A percentile compares a stretch with the other conserved stretches of the same genome.
Conservation (phyloP, 2,797 vertebrate species). For the Dicrostonyx torquatus region DNA sequence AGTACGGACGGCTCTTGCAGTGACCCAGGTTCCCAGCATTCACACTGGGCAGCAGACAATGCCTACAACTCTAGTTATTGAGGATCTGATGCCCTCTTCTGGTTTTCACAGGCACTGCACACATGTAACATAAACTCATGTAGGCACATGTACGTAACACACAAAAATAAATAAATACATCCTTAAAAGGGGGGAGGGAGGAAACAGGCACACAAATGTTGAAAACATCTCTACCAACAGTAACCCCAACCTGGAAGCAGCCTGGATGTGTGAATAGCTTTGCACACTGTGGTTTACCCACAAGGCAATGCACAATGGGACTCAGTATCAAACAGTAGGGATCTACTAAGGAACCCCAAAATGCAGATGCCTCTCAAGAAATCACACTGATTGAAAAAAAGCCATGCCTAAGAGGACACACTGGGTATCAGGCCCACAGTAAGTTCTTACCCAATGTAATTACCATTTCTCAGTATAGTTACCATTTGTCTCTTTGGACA, state of each 20-base stretch:
- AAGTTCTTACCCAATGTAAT: background rate
- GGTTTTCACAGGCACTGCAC: background rate
- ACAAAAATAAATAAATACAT: background rate
- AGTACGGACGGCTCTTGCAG: background rate
- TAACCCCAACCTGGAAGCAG: background rate
- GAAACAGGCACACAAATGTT: background rate
- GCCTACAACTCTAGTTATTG: background rate
- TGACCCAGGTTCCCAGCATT: no score
- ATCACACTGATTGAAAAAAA: background rate
- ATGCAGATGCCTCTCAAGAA: background rate
- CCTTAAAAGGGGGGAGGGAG: no score
- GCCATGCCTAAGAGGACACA: background rate
- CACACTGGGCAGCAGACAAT: background rate
- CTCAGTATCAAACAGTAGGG: fast-evolving
- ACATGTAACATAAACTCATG: background rate
- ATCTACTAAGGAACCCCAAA: background rate
- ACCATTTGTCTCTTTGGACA: background rate
- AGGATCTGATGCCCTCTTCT: background rate
- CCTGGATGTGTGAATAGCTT: background rate
- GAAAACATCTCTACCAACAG: background rate
- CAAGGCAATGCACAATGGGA: no score
- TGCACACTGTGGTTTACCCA: background rate
- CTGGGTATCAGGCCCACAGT: no score
- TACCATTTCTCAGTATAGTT: background rate
- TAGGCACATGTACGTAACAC: background rate